These are phyloP conservation scores for Drosophila kanapiae DNA, from an alignment of 1,140 invertebrate genomes.

Conservation along the genomic window DNA sequence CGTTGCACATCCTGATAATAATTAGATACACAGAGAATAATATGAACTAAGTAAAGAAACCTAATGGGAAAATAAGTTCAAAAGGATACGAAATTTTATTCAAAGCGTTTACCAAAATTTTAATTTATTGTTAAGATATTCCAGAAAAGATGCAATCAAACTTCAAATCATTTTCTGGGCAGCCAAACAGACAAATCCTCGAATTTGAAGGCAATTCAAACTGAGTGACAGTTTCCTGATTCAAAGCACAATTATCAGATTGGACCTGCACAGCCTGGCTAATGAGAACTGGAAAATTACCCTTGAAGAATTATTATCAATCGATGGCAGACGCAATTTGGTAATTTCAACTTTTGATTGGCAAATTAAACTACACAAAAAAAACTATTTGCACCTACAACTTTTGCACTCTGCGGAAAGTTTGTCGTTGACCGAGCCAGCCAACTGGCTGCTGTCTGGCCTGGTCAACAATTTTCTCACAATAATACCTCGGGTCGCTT, in stretches of 20 bases:
- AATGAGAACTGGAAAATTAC: constrained; percentile 31
- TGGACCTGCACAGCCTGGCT: background rate
- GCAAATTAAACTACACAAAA: constrained; percentile 56
- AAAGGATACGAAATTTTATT: background rate
- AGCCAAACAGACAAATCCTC: background rate
- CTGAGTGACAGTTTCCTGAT: constrained; percentile 3
- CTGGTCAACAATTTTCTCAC: constrained; percentile 59
- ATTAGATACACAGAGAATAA: constrained; percentile 2
- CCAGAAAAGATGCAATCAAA: background rate
- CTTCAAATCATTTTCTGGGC: background rate
- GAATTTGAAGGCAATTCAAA: constrained; percentile 3
- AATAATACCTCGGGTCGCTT: constrained; percentile 62
- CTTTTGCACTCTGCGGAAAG: constrained; percentile 52
- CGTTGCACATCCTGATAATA: background rate
- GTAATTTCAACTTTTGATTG: constrained; percentile 64
- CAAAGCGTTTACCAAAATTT: too few relatives aligned
- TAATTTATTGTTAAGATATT: background rate
- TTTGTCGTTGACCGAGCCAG: constrained; percentile 35
- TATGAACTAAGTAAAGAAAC: too few relatives aligned
- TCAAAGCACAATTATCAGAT: constrained; percentile 7
- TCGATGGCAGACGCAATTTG: constrained; percentile 41
- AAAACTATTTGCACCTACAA: constrained; percentile 61
- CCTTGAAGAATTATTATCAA: constrained; percentile 24
- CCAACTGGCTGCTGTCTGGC: constrained; percentile 29
- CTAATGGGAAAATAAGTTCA: background rate